Conservation (phyloP, 2,113 vertebrate genomes). For the Gymnobelideus leadbeateri region DNA sequence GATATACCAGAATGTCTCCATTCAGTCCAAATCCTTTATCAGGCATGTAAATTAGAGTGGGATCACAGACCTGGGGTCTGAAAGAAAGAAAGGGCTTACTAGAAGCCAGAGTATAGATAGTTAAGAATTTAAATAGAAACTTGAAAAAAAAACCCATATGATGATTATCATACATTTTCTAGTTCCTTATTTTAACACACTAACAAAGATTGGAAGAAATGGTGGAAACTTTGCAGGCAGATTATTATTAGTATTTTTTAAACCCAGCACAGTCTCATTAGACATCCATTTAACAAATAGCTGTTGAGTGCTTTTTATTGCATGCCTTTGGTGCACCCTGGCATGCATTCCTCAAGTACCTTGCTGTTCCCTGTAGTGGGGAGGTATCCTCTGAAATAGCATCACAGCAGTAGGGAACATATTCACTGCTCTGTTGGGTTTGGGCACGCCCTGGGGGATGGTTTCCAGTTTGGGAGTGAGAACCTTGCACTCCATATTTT, state of each 20-base stretch:
- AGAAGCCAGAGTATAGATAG: background rate
- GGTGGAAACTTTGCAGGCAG: background rate
- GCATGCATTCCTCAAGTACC: background rate
- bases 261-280: background rate
- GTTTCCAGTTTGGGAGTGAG: conserved; percentile 3
- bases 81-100: background rate
- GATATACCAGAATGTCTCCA: background rate
- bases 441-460: background rate
- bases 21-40: background rate
- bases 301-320: background rate
- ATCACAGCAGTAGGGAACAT: background rate
- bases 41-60: background rate
- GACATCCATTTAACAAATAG: background rate
- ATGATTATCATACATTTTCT: background rate
- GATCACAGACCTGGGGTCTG: background rate
- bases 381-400: background rate
- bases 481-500: background rate
- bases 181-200: background rate
- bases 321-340: background rate
- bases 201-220: background rate
- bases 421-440: background rate
- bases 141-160: background rate
- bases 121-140: background rate
- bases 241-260: background rate
- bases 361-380: background rate